phyloP scores from a whole-genome alignment of 2,888 invertebrate genomes.

The Microctonus aethiopoides region DNA sequence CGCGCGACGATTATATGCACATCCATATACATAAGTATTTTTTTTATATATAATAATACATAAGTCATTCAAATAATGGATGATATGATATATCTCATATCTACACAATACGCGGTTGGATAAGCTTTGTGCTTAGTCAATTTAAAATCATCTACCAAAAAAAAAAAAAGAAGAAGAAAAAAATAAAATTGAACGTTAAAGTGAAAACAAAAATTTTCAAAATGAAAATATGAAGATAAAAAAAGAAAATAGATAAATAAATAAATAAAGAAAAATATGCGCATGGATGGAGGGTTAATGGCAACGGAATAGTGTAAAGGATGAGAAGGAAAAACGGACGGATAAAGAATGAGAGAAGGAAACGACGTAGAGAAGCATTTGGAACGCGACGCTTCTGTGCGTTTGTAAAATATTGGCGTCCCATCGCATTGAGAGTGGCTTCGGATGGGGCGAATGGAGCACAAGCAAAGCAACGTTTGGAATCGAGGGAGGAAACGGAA shows the following conservation, averaged over 20 bases:
- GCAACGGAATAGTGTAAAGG: background rate
- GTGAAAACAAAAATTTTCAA: too few relatives aligned
- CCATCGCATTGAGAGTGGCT: conserved; percentile 8
- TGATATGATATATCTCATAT: background rate
- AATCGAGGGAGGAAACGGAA: background rate
- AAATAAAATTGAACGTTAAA: too few relatives aligned
- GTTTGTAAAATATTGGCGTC: conserved; percentile 15
- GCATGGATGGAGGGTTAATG: background rate
- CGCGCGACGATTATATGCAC: conserved; percentile 24
- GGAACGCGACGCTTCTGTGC: conserved; percentile 14
- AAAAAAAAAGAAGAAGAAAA: too few relatives aligned
- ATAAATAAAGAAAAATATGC: too few relatives aligned
- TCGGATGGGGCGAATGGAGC: background rate
- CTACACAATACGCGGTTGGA: too few relatives aligned
- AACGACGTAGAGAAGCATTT: background rate
- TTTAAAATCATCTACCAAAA: too few relatives aligned
- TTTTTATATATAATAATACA: background rate
- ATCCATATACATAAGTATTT: background rate
- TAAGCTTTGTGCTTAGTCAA: too few relatives aligned
- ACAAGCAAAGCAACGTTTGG: background rate
- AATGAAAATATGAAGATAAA: too few relatives aligned
- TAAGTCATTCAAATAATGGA: too few relatives aligned
- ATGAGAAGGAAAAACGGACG: background rate
- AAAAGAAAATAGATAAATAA: too few relatives aligned
- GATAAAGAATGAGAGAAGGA: background rate